Base-by-base conservation (phyloP, 1,140 invertebrate species). In the Stegodyphus dumicola region DNA sequence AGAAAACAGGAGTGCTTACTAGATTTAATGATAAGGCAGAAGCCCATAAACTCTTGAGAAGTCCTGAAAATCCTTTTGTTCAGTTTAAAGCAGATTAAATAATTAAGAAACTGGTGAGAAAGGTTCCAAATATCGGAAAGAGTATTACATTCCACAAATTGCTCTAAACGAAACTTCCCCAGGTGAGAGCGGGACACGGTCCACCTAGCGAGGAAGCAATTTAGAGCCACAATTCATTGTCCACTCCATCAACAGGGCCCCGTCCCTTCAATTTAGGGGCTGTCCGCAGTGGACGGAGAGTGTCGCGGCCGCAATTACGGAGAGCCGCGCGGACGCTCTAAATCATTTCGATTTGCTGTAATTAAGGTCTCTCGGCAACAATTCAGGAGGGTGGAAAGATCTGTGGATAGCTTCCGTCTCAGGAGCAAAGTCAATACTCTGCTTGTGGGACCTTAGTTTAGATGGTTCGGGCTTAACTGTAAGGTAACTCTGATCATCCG, bases 291-390 rank as follows among this genome's bases (percentile, higher is more conserved):
- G 79, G 79, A 81, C 79, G 71, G 71, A 15, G 33, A 33, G 33
- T 33, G 33, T 33, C 33, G 33, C 33, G 33, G 69, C 78, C 78
- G 80, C 80, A 83, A 83, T 83, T 83, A 75, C 74, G 71, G 80
- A 2, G 9, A 15, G 56, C 56, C 56, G 15, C 56, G 15, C 56
- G 71, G 13, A 70, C 49, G 56, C 80, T 66, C 80, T 83, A 83
- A 83, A 83, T 83, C 80, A 83, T 83, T 83, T 83, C 80, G 80
- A 83, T 83, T 83, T 83, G 80, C 80, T 66, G 80, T 75, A 83
- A 83, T 83, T 83, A 83, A 83, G 80, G 80, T 83, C 70, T 74
- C 80, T 75, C 80, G 80, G 80, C 80, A 83, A 83, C 80, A 83
- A 75, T 83, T 74, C 52, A 81, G 54, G 78, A 15, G 15, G 70